These are phyloP conservation scores for Dicerorhinus sumatrensis DNA, from an alignment of 2,113 vertebrate species.

Conservation along the genomic window DNA sequence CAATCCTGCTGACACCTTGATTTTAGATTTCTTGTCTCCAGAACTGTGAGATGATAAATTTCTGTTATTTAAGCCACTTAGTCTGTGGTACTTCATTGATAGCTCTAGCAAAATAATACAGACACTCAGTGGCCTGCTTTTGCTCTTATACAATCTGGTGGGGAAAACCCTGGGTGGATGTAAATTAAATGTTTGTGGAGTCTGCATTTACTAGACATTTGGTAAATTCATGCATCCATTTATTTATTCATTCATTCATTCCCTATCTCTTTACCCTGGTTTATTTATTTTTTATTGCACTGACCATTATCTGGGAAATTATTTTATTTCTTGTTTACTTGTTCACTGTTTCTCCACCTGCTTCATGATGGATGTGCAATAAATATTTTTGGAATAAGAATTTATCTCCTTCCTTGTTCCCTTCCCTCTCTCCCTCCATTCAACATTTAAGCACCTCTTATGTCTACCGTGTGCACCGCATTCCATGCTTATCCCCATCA, in stretches of 20 bases:
- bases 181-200: background rate
- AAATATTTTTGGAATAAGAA: constrained; percentile 12
- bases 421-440: background rate
- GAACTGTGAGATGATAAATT: background rate
- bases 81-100: background rate
- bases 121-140: background rate
- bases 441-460: background rate
- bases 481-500: background rate
- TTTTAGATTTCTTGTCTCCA: background rate
- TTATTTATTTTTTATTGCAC: background rate
- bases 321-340: background rate
- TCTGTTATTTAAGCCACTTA: background rate
- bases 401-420: background rate
- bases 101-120: background rate
- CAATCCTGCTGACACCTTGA: background rate
- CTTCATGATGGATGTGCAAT: background rate
- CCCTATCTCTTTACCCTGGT: background rate
- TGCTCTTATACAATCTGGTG: background rate
- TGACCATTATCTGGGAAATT: background rate
- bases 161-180: background rate
- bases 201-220: constrained; percentile 29
- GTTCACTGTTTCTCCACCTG: background rate
- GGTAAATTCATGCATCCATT: background rate
- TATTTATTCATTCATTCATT: constrained; percentile 42
- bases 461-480: background rate